Base-by-base conservation (phyloP, 30 jellyfish, hydroid and myxozoan species). In the Mastigias papua region DNA sequence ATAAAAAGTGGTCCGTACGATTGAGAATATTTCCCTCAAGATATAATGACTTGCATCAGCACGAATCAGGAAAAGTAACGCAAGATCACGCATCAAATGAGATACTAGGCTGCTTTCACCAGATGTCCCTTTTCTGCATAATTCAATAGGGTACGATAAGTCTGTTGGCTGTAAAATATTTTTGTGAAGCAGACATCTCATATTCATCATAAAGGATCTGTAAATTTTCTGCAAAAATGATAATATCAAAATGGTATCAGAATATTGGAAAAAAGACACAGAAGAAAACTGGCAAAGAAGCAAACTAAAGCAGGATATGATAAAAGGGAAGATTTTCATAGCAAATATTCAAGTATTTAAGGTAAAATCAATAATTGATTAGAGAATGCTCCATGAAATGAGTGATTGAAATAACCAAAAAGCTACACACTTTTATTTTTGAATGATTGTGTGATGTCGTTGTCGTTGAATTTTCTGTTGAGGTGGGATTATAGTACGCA, bases 31-130 rank as follows among this genome's bases (percentile, higher is more conserved):
- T 35, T 49, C 91, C 50, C 82, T 50, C 15, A 67, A 23, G n/a
- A 82, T 67, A 20, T 15, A 67, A 48, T 67, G 84, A 34, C 91
- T 82, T 15, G 78, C 91, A 65, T 82, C 48, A 13, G 91, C 91
- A 37, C 15, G 32, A 8, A 51, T 61, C 10, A 82, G 74, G 77
- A 82, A 82, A 5, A 28, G 61, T 60, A 82, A 50, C 48, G 67
- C 63, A 54, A 82, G 51, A 48, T 48, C 91, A 27, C 77, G 76
- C 48, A 69, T 1, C 48, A 82, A 82, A 63, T 63, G 42, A 20
- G 84, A 82, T 67, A 69, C 48, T 33, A 69, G 66, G 23, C 48
- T 37, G 13, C 16, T 48, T 19, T 34, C n/a, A 2, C 33, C 77
- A 34, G 84, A 26, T 67, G 63, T 48, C 9, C 27, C 62, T 50